Evolutionary conservation across 2,888 invertebrate genomes (phyloP).

Genomic region (Lepidonotus clava): DNA sequence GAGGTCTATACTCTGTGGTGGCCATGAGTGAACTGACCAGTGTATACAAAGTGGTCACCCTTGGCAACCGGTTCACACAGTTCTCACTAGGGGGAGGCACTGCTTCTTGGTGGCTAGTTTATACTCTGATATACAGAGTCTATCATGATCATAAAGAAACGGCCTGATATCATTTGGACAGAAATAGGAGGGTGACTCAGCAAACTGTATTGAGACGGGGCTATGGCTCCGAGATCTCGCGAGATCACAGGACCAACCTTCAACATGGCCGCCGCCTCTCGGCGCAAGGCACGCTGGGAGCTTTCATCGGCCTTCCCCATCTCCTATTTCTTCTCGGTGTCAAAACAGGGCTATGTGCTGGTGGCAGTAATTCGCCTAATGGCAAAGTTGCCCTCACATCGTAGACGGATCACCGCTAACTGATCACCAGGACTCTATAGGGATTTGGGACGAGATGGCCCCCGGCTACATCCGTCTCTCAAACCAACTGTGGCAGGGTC

Average conservation of each 20-base stretch:
- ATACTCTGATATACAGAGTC: no score
- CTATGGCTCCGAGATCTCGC: neutral
- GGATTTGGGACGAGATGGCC: constrained; percentile 1
- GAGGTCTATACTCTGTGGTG: no score
- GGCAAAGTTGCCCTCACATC: neutral
- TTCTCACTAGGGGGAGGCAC: no score
- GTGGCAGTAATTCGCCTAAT: constrained; percentile 7
- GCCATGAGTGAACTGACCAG: no score
- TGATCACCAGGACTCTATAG: neutral
- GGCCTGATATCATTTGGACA: no score
- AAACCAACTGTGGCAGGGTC: no score
- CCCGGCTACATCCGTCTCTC: no score
- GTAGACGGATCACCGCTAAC: neutral
- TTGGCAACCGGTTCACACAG: no score
- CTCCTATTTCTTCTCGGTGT: neutral
- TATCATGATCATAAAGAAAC: no score
- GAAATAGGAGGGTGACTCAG: neutral
- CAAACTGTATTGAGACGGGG: neutral
- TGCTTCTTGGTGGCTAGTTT: no score
- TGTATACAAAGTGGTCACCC: no score
- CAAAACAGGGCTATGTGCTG: neutral
- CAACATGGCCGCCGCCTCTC: neutral
- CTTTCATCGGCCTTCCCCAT: neutral
- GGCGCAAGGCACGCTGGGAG: neutral
- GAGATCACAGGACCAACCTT: constrained; percentile 5